phyloP scores from a whole-genome alignment of 1,140 invertebrate genomes.

The Drosophila littoralis region DNA sequence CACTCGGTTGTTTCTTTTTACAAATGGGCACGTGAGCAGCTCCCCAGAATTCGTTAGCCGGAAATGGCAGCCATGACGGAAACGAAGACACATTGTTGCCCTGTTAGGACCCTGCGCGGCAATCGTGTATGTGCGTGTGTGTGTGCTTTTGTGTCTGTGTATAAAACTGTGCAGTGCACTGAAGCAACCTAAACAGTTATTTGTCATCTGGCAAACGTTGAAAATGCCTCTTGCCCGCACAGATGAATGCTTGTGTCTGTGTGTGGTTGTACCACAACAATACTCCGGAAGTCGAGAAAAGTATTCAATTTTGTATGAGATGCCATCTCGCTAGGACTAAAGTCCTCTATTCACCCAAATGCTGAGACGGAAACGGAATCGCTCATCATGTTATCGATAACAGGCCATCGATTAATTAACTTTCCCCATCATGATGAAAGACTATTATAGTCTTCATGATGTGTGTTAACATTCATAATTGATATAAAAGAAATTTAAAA shows the following conservation, averaged over 20 bases:
- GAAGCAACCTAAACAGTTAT: constrained; percentile 62
- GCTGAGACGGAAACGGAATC: neutral
- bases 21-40: constrained; percentile 53
- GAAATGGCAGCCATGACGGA: constrained; percentile 76
- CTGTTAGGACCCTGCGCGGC: constrained; percentile 27
- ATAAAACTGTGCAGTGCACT: constrained; percentile 19
- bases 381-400: neutral
- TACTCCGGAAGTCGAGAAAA: constrained; percentile 69
- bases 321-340: neutral
- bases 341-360: neutral
- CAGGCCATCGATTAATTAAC: neutral
- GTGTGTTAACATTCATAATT: too few species aligned
- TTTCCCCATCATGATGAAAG: neutral
- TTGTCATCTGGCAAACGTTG: constrained; percentile 64
- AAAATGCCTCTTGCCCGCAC: constrained; percentile 45
- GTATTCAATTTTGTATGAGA: constrained; percentile 66
- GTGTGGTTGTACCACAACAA: constrained; percentile 58
- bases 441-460: neutral
- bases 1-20: constrained; percentile 45
- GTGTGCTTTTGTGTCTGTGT: constrained; percentile 15
- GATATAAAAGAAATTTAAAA: too few species aligned
- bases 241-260: constrained; percentile 34
- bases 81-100: constrained; percentile 75
- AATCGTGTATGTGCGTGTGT: constrained; percentile 13
- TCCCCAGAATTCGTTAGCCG: constrained; percentile 70